Conservation (phyloP, 2,888 invertebrate species). For the Galerucella nymphaeae region DNA sequence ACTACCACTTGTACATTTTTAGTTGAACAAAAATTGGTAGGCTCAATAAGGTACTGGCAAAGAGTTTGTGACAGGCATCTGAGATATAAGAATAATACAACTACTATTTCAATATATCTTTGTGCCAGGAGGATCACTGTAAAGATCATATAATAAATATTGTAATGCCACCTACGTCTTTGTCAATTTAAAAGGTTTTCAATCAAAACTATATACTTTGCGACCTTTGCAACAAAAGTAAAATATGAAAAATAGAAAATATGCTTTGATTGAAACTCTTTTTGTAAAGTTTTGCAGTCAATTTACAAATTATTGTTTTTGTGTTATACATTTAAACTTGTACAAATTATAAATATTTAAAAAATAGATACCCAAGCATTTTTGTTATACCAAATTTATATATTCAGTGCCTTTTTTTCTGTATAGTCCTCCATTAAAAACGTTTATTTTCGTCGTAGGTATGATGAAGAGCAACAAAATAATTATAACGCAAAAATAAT, state of each 20-base stretch:
- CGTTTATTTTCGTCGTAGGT: neutral
- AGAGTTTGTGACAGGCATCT: neutral
- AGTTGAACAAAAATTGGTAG: neutral
- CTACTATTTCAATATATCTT: no score
- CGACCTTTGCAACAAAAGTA: no score
- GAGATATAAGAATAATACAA: neutral
- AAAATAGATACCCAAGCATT: neutral
- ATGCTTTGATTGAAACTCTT: neutral
- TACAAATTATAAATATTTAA: slow-evolving; percentile 2
- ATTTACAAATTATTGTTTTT: neutral
- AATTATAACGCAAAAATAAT: neutral
- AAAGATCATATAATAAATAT: neutral
- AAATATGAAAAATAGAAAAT: no score
- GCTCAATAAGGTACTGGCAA: neutral
- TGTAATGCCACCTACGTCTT: neutral
- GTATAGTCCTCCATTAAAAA: neutral
- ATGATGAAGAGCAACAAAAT: neutral
- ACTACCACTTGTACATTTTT: neutral
- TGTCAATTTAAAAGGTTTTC: neutral
- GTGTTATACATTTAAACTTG: neutral
- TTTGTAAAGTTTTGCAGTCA: neutral
- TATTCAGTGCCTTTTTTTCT: neutral
- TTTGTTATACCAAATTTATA: neutral
- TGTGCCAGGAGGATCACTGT: no score
- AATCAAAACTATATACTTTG: neutral